Base-by-base conservation (phyloP, 2,888 invertebrate genomes). In the Pedicia rivosa region DNA sequence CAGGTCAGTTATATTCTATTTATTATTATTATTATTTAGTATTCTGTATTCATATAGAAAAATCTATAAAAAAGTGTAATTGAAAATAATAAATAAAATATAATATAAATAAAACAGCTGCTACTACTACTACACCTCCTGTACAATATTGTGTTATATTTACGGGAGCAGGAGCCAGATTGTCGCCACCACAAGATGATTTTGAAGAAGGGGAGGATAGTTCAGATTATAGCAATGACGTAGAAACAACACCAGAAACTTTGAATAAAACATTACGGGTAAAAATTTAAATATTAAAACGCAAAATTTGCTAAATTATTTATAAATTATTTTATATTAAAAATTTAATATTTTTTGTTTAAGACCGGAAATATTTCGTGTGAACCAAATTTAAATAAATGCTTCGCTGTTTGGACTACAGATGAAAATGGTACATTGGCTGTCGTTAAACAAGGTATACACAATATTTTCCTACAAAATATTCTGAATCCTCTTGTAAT, bases 391-490 rank as follows among this genome's bases (percentile, higher is more conserved):
- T 20, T 20, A 12, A 9, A 22, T n/a, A 17, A 20, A 12, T 84
- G 83, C 51, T 83, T 74, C 52, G 73, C 81, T 0, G 59, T 80
- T 2, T 82, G 78, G 78, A 65, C 68, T 45, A 69, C 73, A 45
- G 70, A 75, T 47, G 57, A 59, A 7, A 64, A 66, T 35, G 69
- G 65, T 9, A 76, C 76, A 47, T 67, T 70, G 44, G 72, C 70
- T 36, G 67, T 81, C 32, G 64, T 79, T 38, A 71, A 72, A 36
- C 80, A 84, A 71, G 82, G 82, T 42, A 26, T 10, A 12, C 26
- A 9, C 7, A 35, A 35, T 43, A 8, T 31, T 15, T 6, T 15
- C 6, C 9, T 7, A 22, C n/a, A n/a, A n/a, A n/a, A n/a, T n/a
- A n/a, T n/a, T n/a, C n/a, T n/a, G n/a, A 25, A 20, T 13, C 5